Evolutionary conservation across 2,797 vertebrate genomes (phyloP).

Genomic region (Cuculus canorus): DNA sequence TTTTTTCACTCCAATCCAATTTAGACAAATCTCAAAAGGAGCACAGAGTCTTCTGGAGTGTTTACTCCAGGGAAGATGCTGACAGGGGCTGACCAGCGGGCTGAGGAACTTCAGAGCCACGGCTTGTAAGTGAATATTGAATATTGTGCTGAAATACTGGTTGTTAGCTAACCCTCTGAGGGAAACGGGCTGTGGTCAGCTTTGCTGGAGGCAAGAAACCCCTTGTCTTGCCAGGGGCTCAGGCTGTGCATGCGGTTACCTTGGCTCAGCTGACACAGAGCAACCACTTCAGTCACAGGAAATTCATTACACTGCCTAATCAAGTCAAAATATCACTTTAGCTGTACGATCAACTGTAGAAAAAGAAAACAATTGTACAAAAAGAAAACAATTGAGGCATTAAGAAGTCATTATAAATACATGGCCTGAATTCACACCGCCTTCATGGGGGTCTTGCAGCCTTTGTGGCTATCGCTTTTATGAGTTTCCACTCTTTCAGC

Average conservation of each 20-base stretch:
- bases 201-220: neutral
- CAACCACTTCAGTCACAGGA: neutral
- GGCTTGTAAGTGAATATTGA: neutral
- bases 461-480: neutral
- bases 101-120: neutral
- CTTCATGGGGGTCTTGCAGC: neutral
- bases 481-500: neutral
- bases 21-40: neutral
- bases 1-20: neutral
- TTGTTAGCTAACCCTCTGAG: neutral
- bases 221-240: no score
- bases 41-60: neutral
- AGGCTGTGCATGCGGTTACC: neutral
- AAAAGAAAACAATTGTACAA: neutral
- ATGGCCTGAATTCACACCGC: neutral
- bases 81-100: neutral
- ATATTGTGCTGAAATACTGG: neutral
- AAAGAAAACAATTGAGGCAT: neutral
- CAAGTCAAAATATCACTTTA: neutral
- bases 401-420: neutral
- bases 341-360: neutral
- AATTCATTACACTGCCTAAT: neutral
- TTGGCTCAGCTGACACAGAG: neutral
- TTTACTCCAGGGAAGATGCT: neutral
- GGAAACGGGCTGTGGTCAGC: neutral